These are phyloP conservation scores for Pagetopsis macropterus DNA, from an alignment of 2,797 vertebrate species.

Conservation along the genomic window DNA sequence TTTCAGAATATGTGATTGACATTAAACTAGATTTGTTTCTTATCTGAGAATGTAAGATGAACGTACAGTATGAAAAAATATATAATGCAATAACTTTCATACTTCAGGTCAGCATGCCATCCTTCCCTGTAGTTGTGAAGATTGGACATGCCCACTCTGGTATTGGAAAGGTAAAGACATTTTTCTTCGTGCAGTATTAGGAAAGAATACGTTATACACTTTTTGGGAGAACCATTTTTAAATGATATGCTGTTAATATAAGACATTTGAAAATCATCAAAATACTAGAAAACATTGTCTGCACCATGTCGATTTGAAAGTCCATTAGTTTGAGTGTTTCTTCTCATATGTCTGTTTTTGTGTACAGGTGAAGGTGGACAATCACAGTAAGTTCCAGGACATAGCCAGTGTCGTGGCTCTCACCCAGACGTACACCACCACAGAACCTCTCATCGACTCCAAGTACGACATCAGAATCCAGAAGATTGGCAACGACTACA, in stretches of 20 bases:
- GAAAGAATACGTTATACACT: neutral
- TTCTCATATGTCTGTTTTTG: slow-evolving; percentile 1
- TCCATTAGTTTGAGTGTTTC: too few relatives aligned
- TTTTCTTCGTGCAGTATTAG: slow-evolving; percentile 7
- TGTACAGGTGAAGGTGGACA: slow-evolving; percentile 94
- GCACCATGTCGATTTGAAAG: too few relatives aligned
- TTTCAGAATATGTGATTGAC: neutral
- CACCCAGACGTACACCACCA: slow-evolving; percentile 97
- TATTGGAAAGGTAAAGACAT: slow-evolving; percentile 92
- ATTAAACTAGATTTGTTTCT: neutral
- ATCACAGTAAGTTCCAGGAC: slow-evolving; percentile 99
- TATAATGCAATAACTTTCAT: neutral
- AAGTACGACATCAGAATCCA: slow-evolving; percentile 99
- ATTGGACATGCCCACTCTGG: slow-evolving; percentile 98
- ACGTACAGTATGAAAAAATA: neutral
- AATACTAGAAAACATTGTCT: neutral
- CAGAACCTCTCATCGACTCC: slow-evolving; percentile 95
- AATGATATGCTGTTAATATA: neutral
- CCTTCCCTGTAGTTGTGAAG: slow-evolving; percentile 97
- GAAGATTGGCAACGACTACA: slow-evolving; percentile 98
- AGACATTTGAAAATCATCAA: neutral
- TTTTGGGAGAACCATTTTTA: neutral
- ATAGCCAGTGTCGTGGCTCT: slow-evolving; percentile 97
- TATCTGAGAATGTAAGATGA: neutral
- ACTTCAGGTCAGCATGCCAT: slow-evolving; percentile 93